A percentile compares a stretch with the other conserved stretches of the same genome.
Evolutionary conservation across 35 echinoderm and acorn worm genomes (phyloP).

Genomic region (Amphiura filiformis): DNA sequence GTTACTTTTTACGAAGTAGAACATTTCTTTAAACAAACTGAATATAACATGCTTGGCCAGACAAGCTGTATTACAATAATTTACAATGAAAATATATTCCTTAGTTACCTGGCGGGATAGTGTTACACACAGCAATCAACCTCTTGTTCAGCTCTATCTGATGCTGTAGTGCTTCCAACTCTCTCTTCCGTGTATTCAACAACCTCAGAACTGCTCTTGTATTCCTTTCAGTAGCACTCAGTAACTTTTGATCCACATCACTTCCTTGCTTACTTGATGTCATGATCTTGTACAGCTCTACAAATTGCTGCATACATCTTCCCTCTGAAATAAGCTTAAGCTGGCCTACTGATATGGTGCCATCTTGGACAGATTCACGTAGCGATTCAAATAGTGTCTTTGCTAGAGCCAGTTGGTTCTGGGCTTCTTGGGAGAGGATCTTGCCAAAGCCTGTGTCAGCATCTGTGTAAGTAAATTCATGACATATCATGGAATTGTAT

Average conservation of each 20-base stretch:
- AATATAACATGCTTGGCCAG: too few relatives aligned
- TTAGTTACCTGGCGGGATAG: neutral
- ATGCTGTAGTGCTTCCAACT: neutral
- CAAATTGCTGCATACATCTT: neutral
- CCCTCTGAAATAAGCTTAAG: neutral
- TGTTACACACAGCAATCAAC: neutral
- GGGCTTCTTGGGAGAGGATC: neutral
- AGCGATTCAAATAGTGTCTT: neutral
- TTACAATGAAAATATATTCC: too few relatives aligned
- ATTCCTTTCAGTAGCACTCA: neutral
- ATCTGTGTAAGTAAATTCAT: neutral
- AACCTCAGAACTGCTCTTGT: neutral
- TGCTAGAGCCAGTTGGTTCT: neutral
- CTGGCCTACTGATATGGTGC: neutral
- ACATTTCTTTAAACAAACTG: too few relatives aligned
- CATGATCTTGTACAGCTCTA: neutral
- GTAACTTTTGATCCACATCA: neutral
- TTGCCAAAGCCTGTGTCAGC: neutral
- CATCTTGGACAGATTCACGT: neutral
- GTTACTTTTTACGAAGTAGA: too few relatives aligned
- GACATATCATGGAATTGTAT: neutral
- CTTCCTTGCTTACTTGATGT: neutral
- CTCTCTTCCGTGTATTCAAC: neutral
- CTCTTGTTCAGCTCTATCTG: neutral
- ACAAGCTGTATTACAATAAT: too few relatives aligned